Conservation (phyloP, 2,888 invertebrate genomes). For the Tetanocera ferruginea region DNA sequence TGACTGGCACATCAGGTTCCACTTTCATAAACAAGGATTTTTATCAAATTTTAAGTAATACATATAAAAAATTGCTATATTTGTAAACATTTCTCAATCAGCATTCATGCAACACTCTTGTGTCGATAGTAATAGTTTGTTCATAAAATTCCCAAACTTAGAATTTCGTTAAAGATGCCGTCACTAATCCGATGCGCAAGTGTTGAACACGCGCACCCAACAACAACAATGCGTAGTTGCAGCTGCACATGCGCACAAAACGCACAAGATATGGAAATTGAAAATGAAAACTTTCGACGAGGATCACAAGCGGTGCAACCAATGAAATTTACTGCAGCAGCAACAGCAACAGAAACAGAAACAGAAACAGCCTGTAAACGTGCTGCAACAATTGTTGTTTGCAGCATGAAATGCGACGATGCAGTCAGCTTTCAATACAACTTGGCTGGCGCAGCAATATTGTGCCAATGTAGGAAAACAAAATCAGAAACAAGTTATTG, state of each 20-base stretch:
- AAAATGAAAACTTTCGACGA: neutral
- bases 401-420: neutral
- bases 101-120: too few species aligned
- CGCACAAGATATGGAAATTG: neutral
- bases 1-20: too few species aligned
- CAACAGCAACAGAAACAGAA: neutral
- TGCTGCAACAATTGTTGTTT: neutral
- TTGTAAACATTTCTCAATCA: too few species aligned
- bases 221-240: neutral
- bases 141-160: too few species aligned
- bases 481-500: conserved; percentile 61
- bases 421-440: neutral
- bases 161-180: neutral
- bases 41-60: too few species aligned
- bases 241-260: neutral
- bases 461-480: neutral
- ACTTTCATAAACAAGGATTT: too few species aligned
- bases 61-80: too few species aligned
- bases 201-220: neutral
- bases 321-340: neutral
- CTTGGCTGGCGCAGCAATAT: neutral
- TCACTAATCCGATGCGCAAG: neutral
- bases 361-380: neutral
- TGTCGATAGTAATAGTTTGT: too few species aligned
- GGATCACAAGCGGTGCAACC: neutral